Evolutionary conservation across 2,797 vertebrate species (phyloP).

Genomic region (Hylomyscus alleni): DNA sequence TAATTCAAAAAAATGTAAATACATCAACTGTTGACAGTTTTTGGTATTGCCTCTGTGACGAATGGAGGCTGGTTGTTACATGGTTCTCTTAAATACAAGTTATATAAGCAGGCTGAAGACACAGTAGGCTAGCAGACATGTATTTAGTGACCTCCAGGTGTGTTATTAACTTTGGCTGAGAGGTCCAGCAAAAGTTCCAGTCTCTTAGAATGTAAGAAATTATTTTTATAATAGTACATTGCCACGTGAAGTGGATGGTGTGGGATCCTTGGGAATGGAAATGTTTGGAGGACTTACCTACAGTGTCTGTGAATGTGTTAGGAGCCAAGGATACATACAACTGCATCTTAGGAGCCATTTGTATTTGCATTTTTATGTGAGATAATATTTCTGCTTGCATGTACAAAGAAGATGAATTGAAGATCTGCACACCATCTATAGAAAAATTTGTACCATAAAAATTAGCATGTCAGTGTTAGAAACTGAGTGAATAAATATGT

Average conservation of each 20-base stretch:
- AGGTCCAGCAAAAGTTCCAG: neutral
- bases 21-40: neutral
- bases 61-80: neutral
- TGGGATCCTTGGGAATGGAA: neutral
- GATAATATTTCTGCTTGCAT: slow-evolving; percentile 74
- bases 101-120: neutral
- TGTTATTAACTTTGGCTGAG: no score
- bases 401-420: slow-evolving; percentile 68
- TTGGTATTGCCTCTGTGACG: slow-evolving; percentile 16
- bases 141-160: neutral
- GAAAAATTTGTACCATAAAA: slow-evolving; percentile 64
- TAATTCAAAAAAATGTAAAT: slow-evolving; percentile 53
- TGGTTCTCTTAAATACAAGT: neutral
- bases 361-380: slow-evolving; percentile 79
- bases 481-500: slow-evolving; percentile 23
- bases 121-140: neutral
- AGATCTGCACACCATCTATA: slow-evolving; percentile 80
- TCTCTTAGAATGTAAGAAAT: neutral
- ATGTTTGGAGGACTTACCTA: slow-evolving; percentile 77
- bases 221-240: no score
- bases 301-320: slow-evolving; percentile 77
- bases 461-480: neutral
- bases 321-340: slow-evolving; percentile 83
- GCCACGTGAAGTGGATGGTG: neutral
- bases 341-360: slow-evolving; percentile 78